Conservation (phyloP, 2,888 invertebrate genomes). For the Allacma fusca region DNA sequence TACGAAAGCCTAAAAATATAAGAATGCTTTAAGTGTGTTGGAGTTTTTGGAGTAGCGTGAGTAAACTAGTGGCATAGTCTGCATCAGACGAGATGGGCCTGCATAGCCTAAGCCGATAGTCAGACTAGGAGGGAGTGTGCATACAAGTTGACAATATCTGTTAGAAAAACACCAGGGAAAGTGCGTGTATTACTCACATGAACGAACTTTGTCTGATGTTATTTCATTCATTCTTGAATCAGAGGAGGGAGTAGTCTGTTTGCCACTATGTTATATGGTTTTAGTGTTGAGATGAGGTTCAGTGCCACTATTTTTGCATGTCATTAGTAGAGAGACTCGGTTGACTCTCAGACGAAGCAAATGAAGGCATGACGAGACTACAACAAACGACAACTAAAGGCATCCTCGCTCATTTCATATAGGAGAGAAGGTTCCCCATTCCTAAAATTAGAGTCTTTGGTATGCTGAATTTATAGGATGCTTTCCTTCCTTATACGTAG, state of each 20-base stretch:
- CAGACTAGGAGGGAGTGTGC: neutral
- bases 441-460: conserved; percentile 39
- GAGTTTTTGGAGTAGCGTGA: neutral
- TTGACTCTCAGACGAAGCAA: neutral
- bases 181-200: conserved; percentile 33
- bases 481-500: conserved; percentile 31
- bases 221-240: conserved; percentile 41
- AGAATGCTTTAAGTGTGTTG: conserved; percentile 32
- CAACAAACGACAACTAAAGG: conserved; percentile 14
- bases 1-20: conserved; percentile 37
- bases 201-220: conserved; percentile 40
- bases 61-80: neutral
- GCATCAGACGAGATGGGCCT: neutral
- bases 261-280: conserved; percentile 37
- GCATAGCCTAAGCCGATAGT: neutral
- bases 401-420: neutral
- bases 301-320: conserved; percentile 41
- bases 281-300: conserved; percentile 39
- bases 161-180: conserved; percentile 29
- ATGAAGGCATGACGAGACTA: conserved; percentile 31
- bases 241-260: conserved; percentile 25
- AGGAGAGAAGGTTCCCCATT: conserved; percentile 15
- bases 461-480: conserved; percentile 24
- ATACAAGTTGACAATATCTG: neutral
- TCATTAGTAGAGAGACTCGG: conserved; percentile 26